Conservation (phyloP, 2,113 vertebrate genomes). For the Clarias macrocephalus region DNA sequence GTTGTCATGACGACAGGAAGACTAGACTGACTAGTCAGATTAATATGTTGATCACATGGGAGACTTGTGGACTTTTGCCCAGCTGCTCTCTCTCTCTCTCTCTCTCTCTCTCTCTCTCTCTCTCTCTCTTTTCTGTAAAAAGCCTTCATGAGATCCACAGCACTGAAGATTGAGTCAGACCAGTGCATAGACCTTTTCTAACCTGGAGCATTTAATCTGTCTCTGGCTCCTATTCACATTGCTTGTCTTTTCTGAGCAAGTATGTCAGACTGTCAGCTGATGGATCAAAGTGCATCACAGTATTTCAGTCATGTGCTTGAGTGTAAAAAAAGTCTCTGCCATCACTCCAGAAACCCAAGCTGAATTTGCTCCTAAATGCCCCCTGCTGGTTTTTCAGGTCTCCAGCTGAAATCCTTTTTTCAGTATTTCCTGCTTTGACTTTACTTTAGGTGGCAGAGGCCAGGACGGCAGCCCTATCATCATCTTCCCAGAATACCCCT, state of each 20-base stretch:
- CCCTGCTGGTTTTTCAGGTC: slow-evolving; percentile 23
- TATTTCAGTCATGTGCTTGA: not conserved
- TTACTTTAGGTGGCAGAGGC: slow-evolving; percentile 83
- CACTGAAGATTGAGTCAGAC: not conserved
- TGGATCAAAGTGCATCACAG: not conserved
- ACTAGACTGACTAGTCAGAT: slow-evolving; percentile 47
- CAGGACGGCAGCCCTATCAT: slow-evolving; percentile 92
- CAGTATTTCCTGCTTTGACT: slow-evolving; percentile 30
- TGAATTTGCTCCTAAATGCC: not conserved
- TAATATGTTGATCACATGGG: slow-evolving; percentile 54
- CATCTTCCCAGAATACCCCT: slow-evolving; percentile 92
- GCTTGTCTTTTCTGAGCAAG: not conserved
- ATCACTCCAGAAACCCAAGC: not conserved
- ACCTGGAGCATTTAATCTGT: not conserved
- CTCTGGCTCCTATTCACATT: not conserved
- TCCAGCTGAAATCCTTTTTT: not conserved
- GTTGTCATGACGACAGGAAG: slow-evolving; percentile 53
- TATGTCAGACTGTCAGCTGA: not conserved
- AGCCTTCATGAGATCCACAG: not conserved
- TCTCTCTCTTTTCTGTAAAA: not conserved
- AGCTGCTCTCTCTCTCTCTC: not conserved
- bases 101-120: not conserved
- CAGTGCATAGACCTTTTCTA: not conserved
- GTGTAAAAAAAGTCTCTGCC: not conserved
- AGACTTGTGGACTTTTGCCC: not conserved